Base-by-base conservation (phyloP, 2,113 vertebrate species). In the Mormyrus lacerda region DNA sequence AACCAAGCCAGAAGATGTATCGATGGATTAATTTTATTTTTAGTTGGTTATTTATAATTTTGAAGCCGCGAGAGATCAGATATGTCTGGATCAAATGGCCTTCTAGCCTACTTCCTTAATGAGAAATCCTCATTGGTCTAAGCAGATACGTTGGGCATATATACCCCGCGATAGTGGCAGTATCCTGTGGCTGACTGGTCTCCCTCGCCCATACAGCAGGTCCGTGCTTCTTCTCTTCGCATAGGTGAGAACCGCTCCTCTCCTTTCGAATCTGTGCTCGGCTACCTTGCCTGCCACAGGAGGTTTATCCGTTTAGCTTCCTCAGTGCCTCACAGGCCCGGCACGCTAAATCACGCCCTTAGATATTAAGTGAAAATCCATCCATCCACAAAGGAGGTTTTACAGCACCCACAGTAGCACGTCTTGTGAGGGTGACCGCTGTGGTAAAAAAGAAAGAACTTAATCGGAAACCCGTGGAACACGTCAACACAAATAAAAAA, bases 241-340 rank as follows among this genome's bases (percentile, higher is more conserved):
- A 88, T 90, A 91, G 92, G 92, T 92, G 91, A 91, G 91, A 84
- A 89, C 65, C 35, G 82, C 51, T 88, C 19, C 58, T 73, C 87
- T 90, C 42, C 88, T 87, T 21, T 82, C 44, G 10, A 85, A 50
- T 42, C 35, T 42, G 73, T 79, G 6, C 35, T 42, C 15, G 13
- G 11, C 82, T 83, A 15, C 44, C 79, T 83, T 19, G 13, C 45
- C 45, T 48, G 82, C 82, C 3, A 88, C 27, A 31, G 83, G 45
- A 85, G 44, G 35, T 69, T 39, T 88, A 83, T 58, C 44, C 11
- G 53, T 65, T 10, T 13, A 39, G 0, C 6, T 58, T 53, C 27
- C 24, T 21, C 21, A 2, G 44, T 15, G 11, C 44, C n/a, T 15
- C 44, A 45, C 45, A 4, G 35, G 13, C 4, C 73, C 42, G 35